phyloP scores from a whole-genome alignment of 92 coral and sea anemone species.

The Diadumene lineata region DNA sequence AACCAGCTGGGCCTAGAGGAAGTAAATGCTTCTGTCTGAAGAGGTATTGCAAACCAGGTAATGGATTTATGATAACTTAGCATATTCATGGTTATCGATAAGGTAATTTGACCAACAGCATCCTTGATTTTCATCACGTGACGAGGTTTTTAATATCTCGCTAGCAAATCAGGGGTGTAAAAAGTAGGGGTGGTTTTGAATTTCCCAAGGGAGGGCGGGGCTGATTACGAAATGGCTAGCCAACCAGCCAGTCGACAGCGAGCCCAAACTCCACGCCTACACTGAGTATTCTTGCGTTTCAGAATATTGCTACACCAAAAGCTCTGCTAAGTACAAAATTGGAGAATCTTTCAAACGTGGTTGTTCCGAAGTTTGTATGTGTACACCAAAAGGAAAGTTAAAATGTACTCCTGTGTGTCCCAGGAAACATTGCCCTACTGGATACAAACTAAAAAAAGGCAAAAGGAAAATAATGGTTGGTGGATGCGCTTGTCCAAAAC shows the following conservation, averaged over 20 bases:
- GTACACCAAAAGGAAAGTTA: slow-evolving; percentile 64
- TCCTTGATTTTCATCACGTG: too few relatives aligned
- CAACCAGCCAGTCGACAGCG: background rate
- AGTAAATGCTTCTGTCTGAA: slow-evolving; percentile 58
- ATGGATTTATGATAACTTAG: background rate
- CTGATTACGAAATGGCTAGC: too few relatives aligned
- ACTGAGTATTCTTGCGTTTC: background rate
- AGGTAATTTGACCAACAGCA: too few relatives aligned
- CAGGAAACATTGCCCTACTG: slow-evolving; percentile 56
- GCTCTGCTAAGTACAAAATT: slow-evolving; percentile 45
- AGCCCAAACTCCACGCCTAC: background rate
- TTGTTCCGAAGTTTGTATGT: slow-evolving; percentile 64
- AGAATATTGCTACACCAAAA: slow-evolving; percentile 47
- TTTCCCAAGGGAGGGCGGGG: too few relatives aligned
- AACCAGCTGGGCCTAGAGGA: slow-evolving; percentile 39
- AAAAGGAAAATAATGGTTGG: background rate
- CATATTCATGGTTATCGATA: too few relatives aligned
- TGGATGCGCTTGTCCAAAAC: slow-evolving; percentile 58
- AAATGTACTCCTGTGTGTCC: slow-evolving; percentile 60
- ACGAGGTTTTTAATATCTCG: too few relatives aligned
- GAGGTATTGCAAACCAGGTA: slow-evolving; percentile 47
- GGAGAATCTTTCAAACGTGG: slow-evolving; percentile 57
- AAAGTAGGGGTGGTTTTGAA: too few relatives aligned
- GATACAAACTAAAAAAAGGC: slow-evolving; percentile 13
- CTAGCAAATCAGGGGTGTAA: too few relatives aligned